A percentile compares a stretch with the other conserved stretches of the same genome.
Conservation (phyloP, 1,140 invertebrate species). For the Sarcophaga peregrina region DNA sequence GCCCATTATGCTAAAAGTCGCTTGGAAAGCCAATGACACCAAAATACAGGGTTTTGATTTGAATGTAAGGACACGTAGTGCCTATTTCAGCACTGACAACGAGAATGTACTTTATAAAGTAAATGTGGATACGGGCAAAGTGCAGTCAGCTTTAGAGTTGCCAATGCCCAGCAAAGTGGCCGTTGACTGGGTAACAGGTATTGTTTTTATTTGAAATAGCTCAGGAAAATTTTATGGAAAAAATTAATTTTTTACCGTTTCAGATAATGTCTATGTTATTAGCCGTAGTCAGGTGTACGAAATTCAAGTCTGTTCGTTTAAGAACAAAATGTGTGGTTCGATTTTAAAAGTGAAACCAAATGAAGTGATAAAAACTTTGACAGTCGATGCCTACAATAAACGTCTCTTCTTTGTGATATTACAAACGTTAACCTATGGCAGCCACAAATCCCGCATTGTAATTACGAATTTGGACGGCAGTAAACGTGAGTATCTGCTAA, state of each 20-base stretch:
- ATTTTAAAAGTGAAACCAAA: conserved; percentile 72
- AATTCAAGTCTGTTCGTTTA: conserved; percentile 71
- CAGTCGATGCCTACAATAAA: conserved; percentile 69
- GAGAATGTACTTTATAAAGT: conserved; percentile 59
- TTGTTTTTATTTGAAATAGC: conserved; percentile 2
- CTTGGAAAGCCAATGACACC: conserved; percentile 65
- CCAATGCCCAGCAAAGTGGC: conserved; percentile 76
- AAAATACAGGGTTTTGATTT: conserved; percentile 69
- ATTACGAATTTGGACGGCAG: conserved; percentile 75
- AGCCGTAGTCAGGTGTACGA: conserved; percentile 69
- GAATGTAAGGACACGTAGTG: conserved; percentile 57
- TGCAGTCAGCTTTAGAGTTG: conserved; percentile 68
- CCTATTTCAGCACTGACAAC: conserved; percentile 66
- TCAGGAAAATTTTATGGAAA: too few species aligned
- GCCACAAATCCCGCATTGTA: conserved; percentile 70
- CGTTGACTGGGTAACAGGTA: conserved; percentile 79
- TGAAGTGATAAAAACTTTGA: conserved; percentile 70
- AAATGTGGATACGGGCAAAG: conserved; percentile 50
- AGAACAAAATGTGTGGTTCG: conserved; percentile 70
- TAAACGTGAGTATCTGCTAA: conserved; percentile 62
- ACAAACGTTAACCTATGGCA: conserved; percentile 62
- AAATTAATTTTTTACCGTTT: conserved; percentile 1
- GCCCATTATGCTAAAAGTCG: conserved; percentile 60
- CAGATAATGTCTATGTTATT: conserved; percentile 79
- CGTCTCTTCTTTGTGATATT: conserved; percentile 72